Evolutionary conservation across 1,140 invertebrate genomes (phyloP).

Genomic region (Trachymyrmex septentrionalis): DNA sequence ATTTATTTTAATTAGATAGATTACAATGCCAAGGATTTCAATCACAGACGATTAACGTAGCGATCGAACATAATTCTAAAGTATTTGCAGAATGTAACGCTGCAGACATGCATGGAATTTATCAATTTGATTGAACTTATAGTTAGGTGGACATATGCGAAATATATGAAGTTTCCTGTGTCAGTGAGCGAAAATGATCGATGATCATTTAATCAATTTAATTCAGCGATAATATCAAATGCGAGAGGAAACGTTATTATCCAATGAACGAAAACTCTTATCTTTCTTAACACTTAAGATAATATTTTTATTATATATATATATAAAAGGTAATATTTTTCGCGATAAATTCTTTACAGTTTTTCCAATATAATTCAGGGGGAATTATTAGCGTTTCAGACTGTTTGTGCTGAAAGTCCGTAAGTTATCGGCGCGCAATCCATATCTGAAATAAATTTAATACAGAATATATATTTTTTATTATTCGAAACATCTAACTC

Average conservation of each 20-base stretch:
- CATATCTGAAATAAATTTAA: too few relatives aligned
- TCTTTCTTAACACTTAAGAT: background rate
- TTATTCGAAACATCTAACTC: too few relatives aligned
- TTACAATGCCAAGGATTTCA: constrained; percentile 50
- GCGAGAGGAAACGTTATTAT: background rate
- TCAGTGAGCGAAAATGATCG: background rate
- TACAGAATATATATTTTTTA: too few relatives aligned
- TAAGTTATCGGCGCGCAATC: too few relatives aligned
- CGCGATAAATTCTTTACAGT: too few relatives aligned
- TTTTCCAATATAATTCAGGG: too few relatives aligned
- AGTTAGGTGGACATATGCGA: background rate
- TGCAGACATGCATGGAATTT: constrained; percentile 41
- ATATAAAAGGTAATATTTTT: too few relatives aligned
- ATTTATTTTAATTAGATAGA: constrained; percentile 34
- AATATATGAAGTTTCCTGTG: background rate
- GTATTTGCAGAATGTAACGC: constrained; percentile 49
- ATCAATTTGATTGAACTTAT: constrained; percentile 53
- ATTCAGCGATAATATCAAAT: background rate
- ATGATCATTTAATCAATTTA: constrained; percentile 26
- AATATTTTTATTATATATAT: too few relatives aligned
- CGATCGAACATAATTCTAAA: constrained; percentile 43
- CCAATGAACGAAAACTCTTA: background rate
- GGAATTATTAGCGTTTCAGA: too few relatives aligned
- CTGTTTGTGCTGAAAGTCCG: too few relatives aligned
- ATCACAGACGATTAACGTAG: constrained; percentile 37